phyloP scores from a whole-genome alignment of 92 coral and sea anemone genomes.

The Paragorgia papillata region DNA sequence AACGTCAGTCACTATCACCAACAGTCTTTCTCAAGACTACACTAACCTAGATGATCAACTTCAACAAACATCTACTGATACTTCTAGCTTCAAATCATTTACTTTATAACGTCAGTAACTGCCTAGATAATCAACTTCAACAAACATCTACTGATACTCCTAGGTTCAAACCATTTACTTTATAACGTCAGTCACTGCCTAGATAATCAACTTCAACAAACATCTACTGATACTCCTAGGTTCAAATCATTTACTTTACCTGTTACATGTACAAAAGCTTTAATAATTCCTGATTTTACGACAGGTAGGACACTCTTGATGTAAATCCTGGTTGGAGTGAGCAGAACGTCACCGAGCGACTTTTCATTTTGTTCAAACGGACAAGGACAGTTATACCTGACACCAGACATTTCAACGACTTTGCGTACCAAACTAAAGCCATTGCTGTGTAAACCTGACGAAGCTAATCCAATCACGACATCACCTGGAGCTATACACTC shows the following conservation, averaged over 20 bases:
- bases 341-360: constrained; percentile 73
- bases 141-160: too few relatives aligned
- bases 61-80: too few relatives aligned
- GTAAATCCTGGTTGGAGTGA: constrained; percentile 80
- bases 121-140: too few relatives aligned
- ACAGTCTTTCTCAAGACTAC: too few relatives aligned
- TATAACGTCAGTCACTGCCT: too few relatives aligned
- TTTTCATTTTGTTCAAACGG: constrained; percentile 76
- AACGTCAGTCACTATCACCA: too few relatives aligned
- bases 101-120: too few relatives aligned
- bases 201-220: too few relatives aligned
- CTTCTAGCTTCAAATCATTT: too few relatives aligned
- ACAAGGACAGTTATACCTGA: constrained; percentile 67
- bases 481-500: constrained; percentile 72
- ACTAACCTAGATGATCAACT: too few relatives aligned
- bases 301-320: constrained; percentile 78
- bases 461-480: constrained; percentile 78
- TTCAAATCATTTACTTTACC: constrained; percentile 68
- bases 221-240: too few relatives aligned
- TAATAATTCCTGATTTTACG: constrained; percentile 75
- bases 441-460: constrained; percentile 94
- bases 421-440: constrained; percentile 92
- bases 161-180: too few relatives aligned
- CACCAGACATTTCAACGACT: constrained; percentile 59
- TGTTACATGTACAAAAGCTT: constrained; percentile 96